Base-by-base conservation (phyloP, 2,797 vertebrate species). In the Emydoidea blandingii region DNA sequence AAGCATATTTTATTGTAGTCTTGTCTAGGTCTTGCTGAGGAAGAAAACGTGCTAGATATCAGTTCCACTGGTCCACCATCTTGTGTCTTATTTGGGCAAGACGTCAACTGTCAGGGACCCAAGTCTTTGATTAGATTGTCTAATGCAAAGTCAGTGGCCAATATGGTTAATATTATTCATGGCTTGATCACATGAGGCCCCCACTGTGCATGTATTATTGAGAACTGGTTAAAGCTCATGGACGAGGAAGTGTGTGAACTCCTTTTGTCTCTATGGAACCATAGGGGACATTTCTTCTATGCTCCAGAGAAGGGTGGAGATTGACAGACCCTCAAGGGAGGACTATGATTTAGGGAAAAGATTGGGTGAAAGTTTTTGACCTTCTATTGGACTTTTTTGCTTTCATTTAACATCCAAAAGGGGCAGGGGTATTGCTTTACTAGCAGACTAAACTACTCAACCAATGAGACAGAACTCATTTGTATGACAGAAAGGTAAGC, bases 61-160 rank as follows among this genome's bases (percentile, higher is more conserved):
- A 12, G 62, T 88, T 90, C 37, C 87, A 49, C 12, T 1, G 3
- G 5, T 18, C 0, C 44, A 44, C 0, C 34, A 37, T 88, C 68
- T 88, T 57, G 47, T 18, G 50, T 85, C 34, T 90, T 31, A 31
- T 92, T 41, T 90, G 54, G 93, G 86, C 68, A 93, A 89, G 12
- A 82, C 52, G 27, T 50, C 81, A 53, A 88, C 72, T 85, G 78
- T 78, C 21, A 15, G 41, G 5, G 87, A 87, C 31, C 1, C 53
- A 92, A 65, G 91, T 74, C 72, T 88, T 92, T 74, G 59, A 54
- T 87, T 87, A 53, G 4, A 41, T 3, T 25, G 29, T 10, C 82
- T 85, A 88, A 82, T 56, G 37, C 86, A 89, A 85, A 72, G 23
- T 72, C 37, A 72, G 86, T 37, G 86, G 88, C 54, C 18, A 79